Evolutionary conservation across 2,113 vertebrate genomes (phyloP), one percentile per base, ranked within the genome.

Genomic region (Sorex araneus): DNA sequence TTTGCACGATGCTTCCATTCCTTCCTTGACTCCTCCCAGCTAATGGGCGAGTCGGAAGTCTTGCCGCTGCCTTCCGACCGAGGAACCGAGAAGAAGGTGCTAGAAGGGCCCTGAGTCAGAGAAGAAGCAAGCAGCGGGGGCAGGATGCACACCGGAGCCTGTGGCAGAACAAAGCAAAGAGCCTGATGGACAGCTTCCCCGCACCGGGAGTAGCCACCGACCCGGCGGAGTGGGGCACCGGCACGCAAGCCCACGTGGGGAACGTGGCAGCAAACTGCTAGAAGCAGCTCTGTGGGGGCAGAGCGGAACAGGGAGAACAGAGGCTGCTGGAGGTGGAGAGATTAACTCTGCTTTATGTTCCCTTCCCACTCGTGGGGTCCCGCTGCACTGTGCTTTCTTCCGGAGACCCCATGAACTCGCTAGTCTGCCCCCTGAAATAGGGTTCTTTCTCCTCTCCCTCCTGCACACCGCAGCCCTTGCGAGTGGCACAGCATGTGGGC

Each of bases 141-240:
- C 10, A 3, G 60, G 40, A 4, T 10, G 36, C 71, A 75, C 25
- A 64, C 12, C 6, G n/a, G n/a, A 28, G 16, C 19, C 10, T 4
- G 4, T 19, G 19, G 45, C 9, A 43, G 47, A 34, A 30, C 0
- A 23, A 23, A 69, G 47, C 11, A 7, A 15, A 80, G 21, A 34
- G 28, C 34, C 57, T n/a, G 64, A 67, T 0, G 9, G 36, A 13
- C 1, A 25, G 32, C 2, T 0, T 3, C 28, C 12, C 3, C 18
- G 25, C 7, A 6, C 1, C 40, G 43, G 0, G 25, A 15, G 67
- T 43, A 18, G 19, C 34, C 30, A 13, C 1, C 8, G 12, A 6
- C 36, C 23, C 50, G 57, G 21, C 0, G 8, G 16, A 71, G 36
- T 23, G 45, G 60, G 63, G n/a, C 18, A 18, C 28, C 57, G 30